These are phyloP conservation scores for Lycaena phlaeas DNA, from an alignment of 2,888 invertebrate species.

Conservation along the genomic window DNA sequence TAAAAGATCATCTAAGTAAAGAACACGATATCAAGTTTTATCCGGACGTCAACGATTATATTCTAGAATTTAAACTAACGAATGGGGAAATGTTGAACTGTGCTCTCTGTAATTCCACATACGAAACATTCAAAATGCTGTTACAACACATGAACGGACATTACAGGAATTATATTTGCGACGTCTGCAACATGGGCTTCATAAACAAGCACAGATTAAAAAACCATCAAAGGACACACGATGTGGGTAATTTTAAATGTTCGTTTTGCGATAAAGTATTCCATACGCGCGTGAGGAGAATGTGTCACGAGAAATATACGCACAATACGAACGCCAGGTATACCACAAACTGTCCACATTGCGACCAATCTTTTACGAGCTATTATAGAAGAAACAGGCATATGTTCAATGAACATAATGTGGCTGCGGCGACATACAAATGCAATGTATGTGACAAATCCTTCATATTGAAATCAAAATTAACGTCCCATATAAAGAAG, in stretches of 20 bases:
- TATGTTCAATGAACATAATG: slow-evolving; percentile 50
- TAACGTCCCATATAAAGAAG: slow-evolving; percentile 56
- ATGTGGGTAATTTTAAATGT: slow-evolving; percentile 47
- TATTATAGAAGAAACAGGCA: slow-evolving; percentile 56
- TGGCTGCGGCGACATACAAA: slow-evolving; percentile 43
- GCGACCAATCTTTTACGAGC: slow-evolving; percentile 47
- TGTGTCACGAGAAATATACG: slow-evolving; percentile 55
- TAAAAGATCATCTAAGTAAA: slow-evolving; percentile 41
- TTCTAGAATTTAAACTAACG: slow-evolving; percentile 49
- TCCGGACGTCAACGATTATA: slow-evolving; percentile 43
- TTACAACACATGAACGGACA: slow-evolving; percentile 60
- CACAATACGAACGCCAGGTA: slow-evolving; percentile 47
- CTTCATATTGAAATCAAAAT: slow-evolving; percentile 50
- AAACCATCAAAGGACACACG: slow-evolving; percentile 49
- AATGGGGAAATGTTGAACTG: slow-evolving; percentile 41
- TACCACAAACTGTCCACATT: slow-evolving; percentile 52
- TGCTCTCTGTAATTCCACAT: slow-evolving; percentile 44
- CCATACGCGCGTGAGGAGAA: slow-evolving; percentile 37
- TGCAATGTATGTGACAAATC: slow-evolving; percentile 58
- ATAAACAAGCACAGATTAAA: slow-evolving; percentile 49
- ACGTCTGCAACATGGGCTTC: slow-evolving; percentile 51
- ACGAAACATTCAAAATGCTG: slow-evolving; percentile 55
- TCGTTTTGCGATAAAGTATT: slow-evolving; percentile 50
- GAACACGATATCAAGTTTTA: slow-evolving; percentile 48
- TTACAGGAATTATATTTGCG: slow-evolving; percentile 54